Base-by-base conservation (phyloP, 1,140 invertebrate genomes). In the Drosophila carrolli region DNA sequence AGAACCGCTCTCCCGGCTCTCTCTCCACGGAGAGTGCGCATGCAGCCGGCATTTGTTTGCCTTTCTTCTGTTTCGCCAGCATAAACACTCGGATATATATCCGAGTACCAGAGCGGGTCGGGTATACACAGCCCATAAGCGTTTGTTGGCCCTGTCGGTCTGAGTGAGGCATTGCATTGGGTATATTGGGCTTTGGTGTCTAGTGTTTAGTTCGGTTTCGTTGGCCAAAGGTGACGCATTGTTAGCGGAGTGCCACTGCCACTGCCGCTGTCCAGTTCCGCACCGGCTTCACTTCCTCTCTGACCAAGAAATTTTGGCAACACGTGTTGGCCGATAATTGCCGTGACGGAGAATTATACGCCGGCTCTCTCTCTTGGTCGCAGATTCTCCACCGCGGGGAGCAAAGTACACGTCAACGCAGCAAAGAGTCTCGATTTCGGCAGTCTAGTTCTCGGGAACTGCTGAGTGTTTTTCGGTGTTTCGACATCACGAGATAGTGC, bases 361-460 rank as follows among this genome's bases (percentile, higher is more conserved):
- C 53, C n/a, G 32, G 35, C 37, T 43, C 38, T 38, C 37, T 32
- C 47, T 23, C 19, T 48, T 2, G 6, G 29, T 32, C 29, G 8
- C 29, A 2, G 7, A 32, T 32, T 32, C 29, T 32, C 29, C 6
- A n/a, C 13, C 19, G 19, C 43, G 7, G 73, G 73, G 74, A 70
- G 37, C 74, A 77, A 77, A 77, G 74, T 77, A 77, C 74, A 77
- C 74, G 74, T 77, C 74, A 77, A 27, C 73, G 54, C 29, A 13
- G 60, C 35, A 19, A 37, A 54, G 48, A 44, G 50, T 47, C 23
- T n/a, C 47, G 7, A 43, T 35, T 35, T 8, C n/a, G 38, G 57
- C 19, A 23, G 9, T 43, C 27, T 43, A 32, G 11, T 53, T 68
- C 65, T 38, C 19, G 54, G 37, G 27, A 55, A 51, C 37, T 23